Evolutionary conservation across 2,797 vertebrate genomes (phyloP).

Genomic region (Peromyscus attwateri): DNA sequence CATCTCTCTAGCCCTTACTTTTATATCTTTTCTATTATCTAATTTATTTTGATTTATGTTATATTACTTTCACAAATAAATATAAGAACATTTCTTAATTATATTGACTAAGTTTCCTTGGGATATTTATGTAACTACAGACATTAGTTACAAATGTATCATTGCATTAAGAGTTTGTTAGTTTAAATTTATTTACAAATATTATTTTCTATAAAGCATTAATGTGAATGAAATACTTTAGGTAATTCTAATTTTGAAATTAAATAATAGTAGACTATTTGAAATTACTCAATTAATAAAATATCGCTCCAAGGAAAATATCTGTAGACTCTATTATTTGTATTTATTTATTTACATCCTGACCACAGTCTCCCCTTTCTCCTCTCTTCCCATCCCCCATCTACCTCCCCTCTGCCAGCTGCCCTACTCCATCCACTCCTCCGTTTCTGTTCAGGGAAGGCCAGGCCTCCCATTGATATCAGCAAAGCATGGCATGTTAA

Average conservation of each 20-base stretch:
- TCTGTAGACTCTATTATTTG: not conserved
- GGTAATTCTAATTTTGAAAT: not conserved
- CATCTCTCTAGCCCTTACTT: not conserved
- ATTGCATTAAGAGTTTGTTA: conserved; percentile 11
- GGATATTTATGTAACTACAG: not conserved
- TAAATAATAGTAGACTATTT: not conserved
- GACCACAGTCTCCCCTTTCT: not conserved
- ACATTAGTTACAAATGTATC: not conserved
- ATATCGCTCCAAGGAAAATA: not conserved
- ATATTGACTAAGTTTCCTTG: not conserved
- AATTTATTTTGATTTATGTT: conserved; percentile 21
- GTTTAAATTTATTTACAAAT: conserved; percentile 1
- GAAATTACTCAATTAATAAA: not conserved
- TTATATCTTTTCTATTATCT: conserved; percentile 6
- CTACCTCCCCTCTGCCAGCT: no score
- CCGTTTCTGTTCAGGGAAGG: not conserved
- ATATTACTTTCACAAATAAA: not conserved
- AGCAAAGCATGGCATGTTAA: not conserved
- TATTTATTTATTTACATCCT: not conserved
- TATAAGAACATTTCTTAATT: not conserved
- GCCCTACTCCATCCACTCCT: not conserved
- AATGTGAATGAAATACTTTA: not conserved
- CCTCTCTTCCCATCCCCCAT: not conserved
- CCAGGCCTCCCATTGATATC: not conserved
- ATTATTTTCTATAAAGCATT: not conserved